phyloP scores from a whole-genome alignment of 2,888 invertebrate genomes.

The Omphaloscelis lunosa region DNA sequence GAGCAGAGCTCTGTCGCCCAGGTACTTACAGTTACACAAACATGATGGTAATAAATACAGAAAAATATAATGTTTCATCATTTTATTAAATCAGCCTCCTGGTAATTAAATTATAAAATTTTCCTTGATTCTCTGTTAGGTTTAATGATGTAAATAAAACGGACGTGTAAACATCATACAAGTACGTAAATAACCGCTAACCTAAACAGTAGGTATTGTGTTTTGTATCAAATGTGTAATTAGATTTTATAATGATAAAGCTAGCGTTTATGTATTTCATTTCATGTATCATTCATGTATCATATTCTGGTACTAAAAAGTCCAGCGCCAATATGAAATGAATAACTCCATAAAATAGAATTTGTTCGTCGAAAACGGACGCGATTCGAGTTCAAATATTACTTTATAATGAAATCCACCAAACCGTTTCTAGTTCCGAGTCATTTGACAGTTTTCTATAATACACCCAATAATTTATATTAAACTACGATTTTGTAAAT shows the following conservation, averaged over 20 bases:
- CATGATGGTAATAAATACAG: constrained; percentile 13
- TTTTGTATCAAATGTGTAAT: constrained; percentile 18
- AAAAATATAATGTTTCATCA: constrained; percentile 43
- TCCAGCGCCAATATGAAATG: constrained; percentile 11
- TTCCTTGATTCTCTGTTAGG: constrained; percentile 5
- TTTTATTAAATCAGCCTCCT: constrained; percentile 23
- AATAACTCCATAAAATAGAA: constrained; percentile 33
- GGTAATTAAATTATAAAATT: constrained; percentile 21
- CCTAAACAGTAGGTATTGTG: constrained; percentile 21
- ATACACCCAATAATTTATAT: constrained; percentile 40
- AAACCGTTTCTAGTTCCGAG: constrained; percentile 42
- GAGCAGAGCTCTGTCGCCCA: too few species aligned
- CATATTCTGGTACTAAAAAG: constrained; percentile 1
- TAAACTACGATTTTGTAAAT: constrained; percentile 42
- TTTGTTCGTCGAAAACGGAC: constrained; percentile 27
- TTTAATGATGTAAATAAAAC: constrained; percentile 56
- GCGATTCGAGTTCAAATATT: constrained; percentile 38
- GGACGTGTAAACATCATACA: constrained; percentile 26
- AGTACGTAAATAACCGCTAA: neutral
- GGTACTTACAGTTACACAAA: constrained; percentile 15
- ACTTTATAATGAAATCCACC: constrained; percentile 44
- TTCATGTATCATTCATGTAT: constrained; percentile 6
- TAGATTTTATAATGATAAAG: constrained; percentile 13
- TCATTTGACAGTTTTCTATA: constrained; percentile 42
- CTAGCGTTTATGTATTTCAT: constrained; percentile 10